phyloP scores from a whole-genome alignment of 2,888 invertebrate genomes.

The Melieria crassipennis region DNA sequence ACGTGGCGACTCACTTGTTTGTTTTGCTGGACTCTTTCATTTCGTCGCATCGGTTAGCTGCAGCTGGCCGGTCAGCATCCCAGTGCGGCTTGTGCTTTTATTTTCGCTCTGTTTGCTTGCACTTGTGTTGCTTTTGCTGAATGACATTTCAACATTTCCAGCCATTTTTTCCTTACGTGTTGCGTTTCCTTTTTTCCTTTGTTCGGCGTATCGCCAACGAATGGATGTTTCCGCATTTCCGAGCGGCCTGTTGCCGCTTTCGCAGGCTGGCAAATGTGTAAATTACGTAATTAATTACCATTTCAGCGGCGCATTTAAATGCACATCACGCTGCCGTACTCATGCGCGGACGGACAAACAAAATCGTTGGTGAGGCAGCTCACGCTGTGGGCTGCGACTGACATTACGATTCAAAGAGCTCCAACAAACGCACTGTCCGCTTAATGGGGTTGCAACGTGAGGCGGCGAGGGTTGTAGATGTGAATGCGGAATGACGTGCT shows the following conservation, averaged over 20 bases:
- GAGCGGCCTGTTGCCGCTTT: conserved; percentile 19
- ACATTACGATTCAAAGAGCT: conserved; percentile 16
- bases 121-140: background rate
- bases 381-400: conserved; percentile 1
- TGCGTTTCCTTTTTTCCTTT: conserved; percentile 16
- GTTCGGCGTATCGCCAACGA: background rate
- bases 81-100: background rate
- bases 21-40: conserved; percentile 18
- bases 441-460: background rate
- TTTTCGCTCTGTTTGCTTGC: background rate
- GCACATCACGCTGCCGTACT: conserved; percentile 43
- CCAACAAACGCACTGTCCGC: too few species aligned
- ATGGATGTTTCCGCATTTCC: conserved; percentile 18
- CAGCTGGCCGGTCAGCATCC: background rate
- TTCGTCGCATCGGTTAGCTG: background rate
- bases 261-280: conserved; percentile 44
- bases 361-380: background rate
- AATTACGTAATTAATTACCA: conserved; percentile 58
- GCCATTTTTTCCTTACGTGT: conserved; percentile 18
- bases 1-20: conserved; percentile 32
- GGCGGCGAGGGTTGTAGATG: conserved; percentile 5
- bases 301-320: conserved; percentile 47
- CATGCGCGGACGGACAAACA: conserved; percentile 16
- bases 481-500: background rate
- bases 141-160: conserved; percentile 10